Base-by-base conservation (phyloP, 2,797 vertebrate species). In the Valencia hispanica region DNA sequence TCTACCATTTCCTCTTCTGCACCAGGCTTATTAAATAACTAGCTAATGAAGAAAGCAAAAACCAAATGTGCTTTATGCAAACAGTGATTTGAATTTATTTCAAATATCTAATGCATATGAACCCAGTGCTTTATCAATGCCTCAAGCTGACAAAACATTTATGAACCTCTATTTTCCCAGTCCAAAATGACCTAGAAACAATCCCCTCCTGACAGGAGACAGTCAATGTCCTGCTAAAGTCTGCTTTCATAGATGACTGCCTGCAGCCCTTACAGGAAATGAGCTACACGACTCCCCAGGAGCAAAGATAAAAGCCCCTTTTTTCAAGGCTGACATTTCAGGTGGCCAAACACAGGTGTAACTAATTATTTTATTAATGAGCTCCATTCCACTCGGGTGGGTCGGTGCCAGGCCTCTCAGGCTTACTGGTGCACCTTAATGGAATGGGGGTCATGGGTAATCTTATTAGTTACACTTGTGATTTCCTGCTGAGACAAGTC, bases 281-380 rank as follows among this genome's bases (percentile, higher is more conserved):
- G 25, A 73, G 79, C 53, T 72, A 69, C 55, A 66, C 5, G 39
- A 78, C 82, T 57, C 74, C 48, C 22, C 27, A 39, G 0, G 59
- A 72, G 59, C 10, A 63, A 20, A 43, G 39, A 77, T 75, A 81
- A 74, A 73, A 77, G 39, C n/a, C 65, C n/a, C 34, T 66, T 63
- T 72, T 45, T 57, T 69, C 47, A 32, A 63, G n/a, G 72, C 81
- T 82, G 83, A 76, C 74, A 74, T 84, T 84, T 74, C 0, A 10
- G 48, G 73, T 83, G 75, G 81, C 83, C 81, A 81, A 82, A 85
- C 74, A 79, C 70, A 81, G 36, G 75, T 73, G 80, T 32, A 53
- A 74, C 69, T 79, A 81, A 86, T 86, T 70, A 81, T 68, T 77
- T 79, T 68, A 81, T 79, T 83, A 75, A 80, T 18, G 27, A 74